phyloP scores from a whole-genome alignment of 1,140 invertebrate genomes.

The Tetragnatha versicolor region DNA sequence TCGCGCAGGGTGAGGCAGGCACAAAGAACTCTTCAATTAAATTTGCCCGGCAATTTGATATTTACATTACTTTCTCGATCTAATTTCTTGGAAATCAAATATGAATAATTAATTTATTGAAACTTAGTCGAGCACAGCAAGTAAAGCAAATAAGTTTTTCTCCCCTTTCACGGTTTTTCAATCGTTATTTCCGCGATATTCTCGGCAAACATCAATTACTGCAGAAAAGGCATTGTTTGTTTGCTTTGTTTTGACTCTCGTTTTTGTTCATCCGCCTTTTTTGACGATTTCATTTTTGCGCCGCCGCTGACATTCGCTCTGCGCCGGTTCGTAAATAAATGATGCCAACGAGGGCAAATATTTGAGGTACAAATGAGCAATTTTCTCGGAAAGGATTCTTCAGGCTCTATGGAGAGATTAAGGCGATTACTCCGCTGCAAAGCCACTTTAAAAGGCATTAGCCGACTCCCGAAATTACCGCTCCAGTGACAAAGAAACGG shows the following conservation, averaged over 20 bases:
- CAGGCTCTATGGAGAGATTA: conserved; percentile 38
- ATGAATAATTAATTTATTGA: conserved; percentile 57
- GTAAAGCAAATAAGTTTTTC: conserved; percentile 40
- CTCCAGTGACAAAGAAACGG: conserved; percentile 7
- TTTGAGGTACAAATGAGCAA: conserved; percentile 53
- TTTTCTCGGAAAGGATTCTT: conserved; percentile 41
- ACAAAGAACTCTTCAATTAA: conserved; percentile 47
- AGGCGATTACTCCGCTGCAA: conserved; percentile 5
- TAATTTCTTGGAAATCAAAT: conserved; percentile 55
- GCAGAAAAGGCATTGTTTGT: conserved; percentile 29
- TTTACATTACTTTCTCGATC: conserved; percentile 52
- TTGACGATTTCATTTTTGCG: conserved; percentile 35
- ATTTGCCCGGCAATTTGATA: conserved; percentile 53
- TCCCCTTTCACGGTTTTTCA: conserved; percentile 48
- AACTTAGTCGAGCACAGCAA: conserved; percentile 43
- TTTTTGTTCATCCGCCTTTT: conserved; percentile 40
- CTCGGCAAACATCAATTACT: conserved; percentile 47
- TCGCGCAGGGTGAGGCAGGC: conserved; percentile 33
- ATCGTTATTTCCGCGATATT: conserved; percentile 39
- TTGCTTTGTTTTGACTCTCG: neutral
- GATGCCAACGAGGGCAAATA: conserved; percentile 48
- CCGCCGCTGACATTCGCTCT: neutral
- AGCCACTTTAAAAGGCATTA: conserved; percentile 53
- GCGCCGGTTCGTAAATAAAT: conserved; percentile 45
- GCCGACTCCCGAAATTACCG: conserved; percentile 18